A percentile compares a stretch with the other conserved stretches of the same genome.
phyloP scores from a whole-genome alignment of 2,113 vertebrate genomes.

The Pampusana beccarii region DNA sequence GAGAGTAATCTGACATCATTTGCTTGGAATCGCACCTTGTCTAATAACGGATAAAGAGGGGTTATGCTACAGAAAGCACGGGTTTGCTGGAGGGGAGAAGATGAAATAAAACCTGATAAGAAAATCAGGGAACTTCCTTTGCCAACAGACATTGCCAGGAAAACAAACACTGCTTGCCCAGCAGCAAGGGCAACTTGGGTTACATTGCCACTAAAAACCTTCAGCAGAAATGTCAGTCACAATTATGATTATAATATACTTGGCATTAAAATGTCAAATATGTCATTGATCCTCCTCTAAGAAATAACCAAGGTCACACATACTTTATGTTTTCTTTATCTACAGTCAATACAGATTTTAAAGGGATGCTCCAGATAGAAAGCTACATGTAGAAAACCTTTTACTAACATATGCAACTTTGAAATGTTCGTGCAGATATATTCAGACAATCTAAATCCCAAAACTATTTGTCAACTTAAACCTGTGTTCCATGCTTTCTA shows the following conservation, averaged over 20 bases:
- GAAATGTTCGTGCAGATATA: not conserved
- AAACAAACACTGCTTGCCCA: slow-evolving; percentile 9
- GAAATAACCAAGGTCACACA: not conserved
- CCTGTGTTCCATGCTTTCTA: not conserved
- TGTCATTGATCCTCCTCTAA: not conserved
- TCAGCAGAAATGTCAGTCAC: slow-evolving; percentile 42
- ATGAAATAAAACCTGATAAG: not conserved
- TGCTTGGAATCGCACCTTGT: not conserved
- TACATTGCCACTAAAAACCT: not conserved
- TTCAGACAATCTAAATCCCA: not conserved
- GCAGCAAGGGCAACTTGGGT: slow-evolving; percentile 23
- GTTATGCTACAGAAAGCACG: not conserved
- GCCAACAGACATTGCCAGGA: not conserved
- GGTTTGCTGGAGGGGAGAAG: not conserved
- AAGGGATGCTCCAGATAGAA: not conserved
- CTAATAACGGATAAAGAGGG: not conserved
- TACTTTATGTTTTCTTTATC: not conserved
- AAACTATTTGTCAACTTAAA: not conserved
- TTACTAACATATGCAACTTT: not conserved
- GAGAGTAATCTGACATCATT: not conserved
- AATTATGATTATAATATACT: not conserved
- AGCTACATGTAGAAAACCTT: not conserved
- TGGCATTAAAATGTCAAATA: slow-evolving; percentile 17
- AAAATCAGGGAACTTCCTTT: not conserved
- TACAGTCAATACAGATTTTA: not conserved